These are phyloP conservation scores for Oenanthe melanoleuca DNA, from an alignment of 2,113 vertebrate genomes.

Conservation along the genomic window DNA sequence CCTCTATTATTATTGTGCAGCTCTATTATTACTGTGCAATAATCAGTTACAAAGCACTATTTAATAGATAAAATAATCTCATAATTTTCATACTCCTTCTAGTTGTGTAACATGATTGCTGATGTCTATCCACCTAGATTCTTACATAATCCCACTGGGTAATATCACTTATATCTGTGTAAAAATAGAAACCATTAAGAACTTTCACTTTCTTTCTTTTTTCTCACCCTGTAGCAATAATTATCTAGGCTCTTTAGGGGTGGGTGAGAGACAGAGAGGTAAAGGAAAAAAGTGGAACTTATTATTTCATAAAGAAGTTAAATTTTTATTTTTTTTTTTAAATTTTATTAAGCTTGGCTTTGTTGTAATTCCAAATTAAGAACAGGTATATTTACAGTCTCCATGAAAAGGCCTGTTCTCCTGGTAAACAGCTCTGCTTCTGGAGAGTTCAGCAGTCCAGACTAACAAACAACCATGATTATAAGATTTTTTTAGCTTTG, in stretches of 20 bases:
- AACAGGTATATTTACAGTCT: not conserved
- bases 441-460: not conserved
- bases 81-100: not conserved
- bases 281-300: not conserved
- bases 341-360: not conserved
- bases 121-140: not conserved
- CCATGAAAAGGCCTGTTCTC: not conserved
- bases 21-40: not conserved
- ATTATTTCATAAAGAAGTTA: not conserved
- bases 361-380: not conserved
- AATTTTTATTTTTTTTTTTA: not conserved
- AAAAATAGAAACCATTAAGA: conserved; percentile 48
- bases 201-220: not conserved
- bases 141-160: not conserved
- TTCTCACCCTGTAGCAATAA: conserved; percentile 22
- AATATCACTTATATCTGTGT: not conserved
- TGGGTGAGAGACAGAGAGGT: not conserved
- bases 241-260: not conserved
- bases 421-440: not conserved
- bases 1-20: not conserved
- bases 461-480: not conserved
- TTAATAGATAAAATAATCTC: not conserved
- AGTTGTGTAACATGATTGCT: not conserved
- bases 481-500: not conserved
- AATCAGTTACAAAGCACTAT: not conserved